These are phyloP conservation scores for Tenualosa thibaudeaui DNA, from an alignment of 2,797 vertebrate species.

Conservation along the genomic window DNA sequence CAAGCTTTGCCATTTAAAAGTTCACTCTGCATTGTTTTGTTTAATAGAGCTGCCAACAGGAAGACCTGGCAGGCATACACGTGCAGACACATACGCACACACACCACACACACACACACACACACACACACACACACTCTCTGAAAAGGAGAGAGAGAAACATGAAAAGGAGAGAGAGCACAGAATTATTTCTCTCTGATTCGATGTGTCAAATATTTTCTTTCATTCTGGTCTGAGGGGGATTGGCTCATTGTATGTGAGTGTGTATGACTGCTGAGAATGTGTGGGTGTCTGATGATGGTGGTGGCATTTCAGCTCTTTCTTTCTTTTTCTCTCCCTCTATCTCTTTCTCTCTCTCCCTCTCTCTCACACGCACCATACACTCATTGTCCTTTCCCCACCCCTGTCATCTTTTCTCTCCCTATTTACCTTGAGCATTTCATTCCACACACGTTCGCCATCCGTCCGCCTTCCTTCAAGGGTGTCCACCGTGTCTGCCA, in stretches of 20 bases:
- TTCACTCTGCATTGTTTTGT: conserved; percentile 35
- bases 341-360: conserved; percentile 14
- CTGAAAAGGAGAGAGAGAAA: background rate
- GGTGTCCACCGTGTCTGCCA: conserved; percentile 82
- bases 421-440: conserved; percentile 75
- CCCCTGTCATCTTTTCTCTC: conserved; percentile 31
- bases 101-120: background rate
- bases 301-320: conserved; percentile 41
- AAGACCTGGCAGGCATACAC: background rate
- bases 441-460: conserved; percentile 74
- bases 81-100: background rate
- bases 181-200: conserved; percentile 33
- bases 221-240: conserved; percentile 37
- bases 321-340: conserved; percentile 26
- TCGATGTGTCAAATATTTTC: conserved; percentile 39
- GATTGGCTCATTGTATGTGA: conserved; percentile 18
- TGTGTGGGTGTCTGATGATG: conserved; percentile 12
- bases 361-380: conserved; percentile 26
- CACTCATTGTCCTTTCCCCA: conserved; percentile 39
- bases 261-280: background rate
- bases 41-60: conserved; percentile 40
- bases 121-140: background rate
- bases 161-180: background rate
- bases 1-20: conserved; percentile 43
- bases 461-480: conserved; percentile 74